phyloP scores from a whole-genome alignment of 2,797 vertebrate species.

The Pantherophis vulpinus region DNA sequence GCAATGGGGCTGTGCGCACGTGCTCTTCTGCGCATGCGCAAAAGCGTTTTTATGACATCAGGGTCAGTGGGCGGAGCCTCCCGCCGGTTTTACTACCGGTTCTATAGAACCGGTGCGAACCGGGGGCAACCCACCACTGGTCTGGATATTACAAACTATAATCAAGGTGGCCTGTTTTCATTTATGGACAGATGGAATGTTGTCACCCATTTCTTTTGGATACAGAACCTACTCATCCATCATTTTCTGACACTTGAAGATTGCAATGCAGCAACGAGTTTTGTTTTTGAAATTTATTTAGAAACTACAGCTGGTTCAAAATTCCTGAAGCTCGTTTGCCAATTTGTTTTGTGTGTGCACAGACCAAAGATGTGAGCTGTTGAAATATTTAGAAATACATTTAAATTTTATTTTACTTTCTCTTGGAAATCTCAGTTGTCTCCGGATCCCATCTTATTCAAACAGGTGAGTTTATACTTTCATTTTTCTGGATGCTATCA shows the following conservation, averaged over 20 bases:
- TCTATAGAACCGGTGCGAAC: too few relatives aligned
- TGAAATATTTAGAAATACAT: background rate
- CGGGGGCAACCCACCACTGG: too few relatives aligned
- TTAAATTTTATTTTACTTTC: background rate
- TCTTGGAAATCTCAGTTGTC: background rate
- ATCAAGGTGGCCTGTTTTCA: conserved; percentile 8
- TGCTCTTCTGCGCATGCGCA: too few relatives aligned
- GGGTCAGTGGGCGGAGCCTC: too few relatives aligned
- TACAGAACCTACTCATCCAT: conserved; percentile 10
- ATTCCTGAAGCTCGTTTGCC: background rate
- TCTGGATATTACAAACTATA: background rate
- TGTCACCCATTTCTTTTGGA: conserved; percentile 15
- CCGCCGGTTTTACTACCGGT: too few relatives aligned
- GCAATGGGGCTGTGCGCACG: too few relatives aligned
- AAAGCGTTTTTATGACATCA: too few relatives aligned
- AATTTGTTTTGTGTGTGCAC: background rate
- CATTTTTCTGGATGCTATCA: background rate
- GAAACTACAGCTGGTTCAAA: conserved; percentile 21
- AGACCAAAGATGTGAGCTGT: background rate
- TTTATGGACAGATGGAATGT: conserved; percentile 29
- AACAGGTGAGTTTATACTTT: background rate
- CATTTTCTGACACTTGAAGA: conserved; percentile 10
- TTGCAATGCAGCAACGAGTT: background rate
- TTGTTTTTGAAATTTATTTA: conserved; percentile 23
- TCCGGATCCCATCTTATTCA: background rate